A percentile compares a stretch with the other conserved stretches of the same genome.
Conservation (phyloP, 2,797 vertebrate species). For the Melanotaenia nigrans region DNA sequence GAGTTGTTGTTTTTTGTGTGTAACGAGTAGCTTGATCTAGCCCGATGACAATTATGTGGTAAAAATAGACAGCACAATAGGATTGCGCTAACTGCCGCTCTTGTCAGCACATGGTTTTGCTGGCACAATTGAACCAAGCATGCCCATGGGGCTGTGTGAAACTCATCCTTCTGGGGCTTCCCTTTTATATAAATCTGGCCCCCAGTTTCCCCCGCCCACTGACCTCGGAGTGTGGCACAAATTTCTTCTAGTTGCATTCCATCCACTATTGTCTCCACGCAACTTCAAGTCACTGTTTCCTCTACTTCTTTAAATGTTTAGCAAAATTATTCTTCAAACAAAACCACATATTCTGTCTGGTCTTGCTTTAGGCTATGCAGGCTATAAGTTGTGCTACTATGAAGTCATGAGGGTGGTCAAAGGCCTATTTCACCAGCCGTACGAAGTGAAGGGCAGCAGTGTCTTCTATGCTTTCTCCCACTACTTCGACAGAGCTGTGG, state of each 20-base stretch:
- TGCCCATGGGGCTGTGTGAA: slow-evolving; percentile 64
- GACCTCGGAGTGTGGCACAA: slow-evolving; percentile 52
- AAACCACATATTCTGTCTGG: slow-evolving; percentile 6
- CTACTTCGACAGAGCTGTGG: slow-evolving; percentile 94
- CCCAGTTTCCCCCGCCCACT: slow-evolving; percentile 44
- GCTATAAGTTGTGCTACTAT: slow-evolving; percentile 94
- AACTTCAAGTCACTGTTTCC: slow-evolving; percentile 38
- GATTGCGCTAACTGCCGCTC: slow-evolving; percentile 67
- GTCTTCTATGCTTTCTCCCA: slow-evolving; percentile 98
- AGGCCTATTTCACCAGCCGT: slow-evolving; percentile 92
- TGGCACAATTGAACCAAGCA: slow-evolving; percentile 51
- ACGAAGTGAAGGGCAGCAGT: slow-evolving; percentile 89
- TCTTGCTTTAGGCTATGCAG: slow-evolving; percentile 85
- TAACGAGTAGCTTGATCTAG: slow-evolving; percentile 79
- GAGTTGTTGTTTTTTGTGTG: slow-evolving; percentile 75
- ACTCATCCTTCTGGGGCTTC: slow-evolving; percentile 72
- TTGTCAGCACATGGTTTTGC: slow-evolving; percentile 80
- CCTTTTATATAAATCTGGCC: slow-evolving; percentile 60
- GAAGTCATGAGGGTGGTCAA: slow-evolving; percentile 92
- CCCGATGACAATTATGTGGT: slow-evolving; percentile 83
- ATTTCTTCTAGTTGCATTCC: slow-evolving; percentile 36
- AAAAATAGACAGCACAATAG: slow-evolving; percentile 79
- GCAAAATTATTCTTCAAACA: slow-evolving; percentile 13
- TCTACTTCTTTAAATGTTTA: slow-evolving; percentile 3
- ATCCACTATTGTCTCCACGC: slow-evolving; percentile 21